Evolutionary conservation across 2,888 invertebrate species (phyloP).

Genomic region (Pinctada fucata): DNA sequence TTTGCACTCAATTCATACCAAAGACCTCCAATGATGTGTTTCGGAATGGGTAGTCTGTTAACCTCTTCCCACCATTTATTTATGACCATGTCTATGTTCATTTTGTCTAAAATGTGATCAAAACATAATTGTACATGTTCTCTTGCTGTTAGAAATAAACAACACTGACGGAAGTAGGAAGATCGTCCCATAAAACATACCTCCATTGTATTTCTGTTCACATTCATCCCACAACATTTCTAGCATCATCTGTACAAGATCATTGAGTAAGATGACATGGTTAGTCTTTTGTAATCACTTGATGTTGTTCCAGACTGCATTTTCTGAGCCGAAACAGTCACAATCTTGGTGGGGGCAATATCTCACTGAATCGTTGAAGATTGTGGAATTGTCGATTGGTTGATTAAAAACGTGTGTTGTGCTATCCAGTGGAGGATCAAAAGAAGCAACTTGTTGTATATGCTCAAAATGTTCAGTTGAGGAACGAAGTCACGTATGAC

Average conservation of each 20-base stretch:
- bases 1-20: neutral
- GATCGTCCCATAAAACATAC: neutral
- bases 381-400: neutral
- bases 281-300: neutral
- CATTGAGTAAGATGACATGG: neutral
- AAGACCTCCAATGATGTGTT: neutral
- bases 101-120: neutral
- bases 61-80: slow-evolving; percentile 3
- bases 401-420: neutral
- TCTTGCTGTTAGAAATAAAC: neutral
- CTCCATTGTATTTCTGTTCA: neutral
- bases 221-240: neutral
- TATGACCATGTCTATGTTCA: neutral
- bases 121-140: neutral
- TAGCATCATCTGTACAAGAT: neutral
- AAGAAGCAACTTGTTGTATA: neutral
- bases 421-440: neutral
- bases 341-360: neutral
- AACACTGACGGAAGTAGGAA: neutral
- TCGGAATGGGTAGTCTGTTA: neutral
- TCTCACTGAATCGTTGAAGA: neutral
- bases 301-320: neutral
- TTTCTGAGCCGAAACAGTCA: neutral
- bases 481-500: neutral
- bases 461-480: neutral